Base-by-base conservation (phyloP, 2,797 vertebrate genomes). In the Podarcis lilfordi region DNA sequence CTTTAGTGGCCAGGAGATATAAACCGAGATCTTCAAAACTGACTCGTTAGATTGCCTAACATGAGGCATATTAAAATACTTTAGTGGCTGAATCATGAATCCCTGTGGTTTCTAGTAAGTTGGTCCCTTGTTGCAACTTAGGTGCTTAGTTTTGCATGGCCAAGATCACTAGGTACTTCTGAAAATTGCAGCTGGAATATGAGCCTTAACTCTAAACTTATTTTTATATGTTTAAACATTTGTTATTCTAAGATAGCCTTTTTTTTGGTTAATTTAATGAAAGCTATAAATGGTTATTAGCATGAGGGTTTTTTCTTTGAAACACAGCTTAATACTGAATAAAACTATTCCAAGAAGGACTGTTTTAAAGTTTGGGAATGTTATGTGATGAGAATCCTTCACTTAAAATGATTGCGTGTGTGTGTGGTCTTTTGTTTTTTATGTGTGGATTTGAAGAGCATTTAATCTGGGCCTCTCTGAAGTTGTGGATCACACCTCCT, bases 131-230 rank as follows among this genome's bases (percentile, higher is more conserved):
- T 82, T 89, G 84, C 84, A 89, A 76, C 43, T 76, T 89, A 75
- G 61, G 37, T 75, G 43, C 90, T 93, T 91, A 83, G 86, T 87
- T 72, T 71, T 85, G 85, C 90, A 27, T 91, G 68, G 84, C 81
- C 85, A 78, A 91, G 84, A 79, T 88, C 76, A 90, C 86, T 89
- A 89, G 82, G 78, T 69, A 88, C 88, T 93, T 89, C 82, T 90
- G 71, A 88, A 89, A 77, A 92, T 82, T 90, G 85, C 92, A 86
- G 88, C 88, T 91, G 92, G 88, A 88, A 82, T 43, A 81, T 61
- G 89, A 85, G 72, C 93, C 93, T 92, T 88, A 94, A 93, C 89
- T 92, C 90, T 43, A 72, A 92, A 93, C 93, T 96, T 95, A 93
- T 95, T 55, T 93, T 92, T 92, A 90, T 93, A 89, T 88, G 86